A percentile compares a stretch with the other conserved stretches of the same genome.
Conservation (phyloP, 2,113 vertebrate species). For the Paratilapia polleni region DNA sequence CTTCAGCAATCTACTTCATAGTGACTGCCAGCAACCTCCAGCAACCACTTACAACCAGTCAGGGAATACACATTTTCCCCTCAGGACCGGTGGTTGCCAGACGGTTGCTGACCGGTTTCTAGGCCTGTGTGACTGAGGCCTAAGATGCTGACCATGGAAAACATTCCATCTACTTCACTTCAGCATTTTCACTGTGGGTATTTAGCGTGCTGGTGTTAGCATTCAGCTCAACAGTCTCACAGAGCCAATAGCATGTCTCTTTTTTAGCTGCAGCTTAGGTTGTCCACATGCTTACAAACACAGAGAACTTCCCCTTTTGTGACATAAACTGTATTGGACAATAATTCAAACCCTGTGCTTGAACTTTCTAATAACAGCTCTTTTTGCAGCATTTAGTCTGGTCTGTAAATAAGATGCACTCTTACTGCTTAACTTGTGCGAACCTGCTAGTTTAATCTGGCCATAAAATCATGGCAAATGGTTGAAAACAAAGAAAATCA, state of each 20-base stretch:
- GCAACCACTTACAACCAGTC: too few relatives aligned
- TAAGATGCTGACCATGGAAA: background rate
- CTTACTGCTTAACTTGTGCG: background rate
- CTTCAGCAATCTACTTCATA: background rate
- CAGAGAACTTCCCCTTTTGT: background rate
- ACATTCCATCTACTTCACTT: background rate
- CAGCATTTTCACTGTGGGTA: background rate
- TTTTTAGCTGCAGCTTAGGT: background rate
- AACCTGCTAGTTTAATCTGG: background rate
- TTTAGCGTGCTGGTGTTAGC: background rate
- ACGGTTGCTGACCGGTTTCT: background rate
- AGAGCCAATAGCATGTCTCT: background rate
- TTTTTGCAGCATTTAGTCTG: background rate
- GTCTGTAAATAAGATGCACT: background rate
- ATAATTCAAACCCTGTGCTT: background rate
- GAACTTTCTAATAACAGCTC: background rate
- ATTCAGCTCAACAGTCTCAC: background rate
- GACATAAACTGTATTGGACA: background rate
- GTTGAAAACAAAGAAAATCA: constrained; percentile 9
- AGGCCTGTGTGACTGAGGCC: too few relatives aligned
- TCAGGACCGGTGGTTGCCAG: background rate
- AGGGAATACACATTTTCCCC: too few relatives aligned
- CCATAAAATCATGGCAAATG: background rate
- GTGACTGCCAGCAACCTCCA: background rate
- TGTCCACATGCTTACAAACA: background rate